Evolutionary conservation across 2,888 invertebrate species (phyloP).

Genomic region (Diplolepis rosae): DNA sequence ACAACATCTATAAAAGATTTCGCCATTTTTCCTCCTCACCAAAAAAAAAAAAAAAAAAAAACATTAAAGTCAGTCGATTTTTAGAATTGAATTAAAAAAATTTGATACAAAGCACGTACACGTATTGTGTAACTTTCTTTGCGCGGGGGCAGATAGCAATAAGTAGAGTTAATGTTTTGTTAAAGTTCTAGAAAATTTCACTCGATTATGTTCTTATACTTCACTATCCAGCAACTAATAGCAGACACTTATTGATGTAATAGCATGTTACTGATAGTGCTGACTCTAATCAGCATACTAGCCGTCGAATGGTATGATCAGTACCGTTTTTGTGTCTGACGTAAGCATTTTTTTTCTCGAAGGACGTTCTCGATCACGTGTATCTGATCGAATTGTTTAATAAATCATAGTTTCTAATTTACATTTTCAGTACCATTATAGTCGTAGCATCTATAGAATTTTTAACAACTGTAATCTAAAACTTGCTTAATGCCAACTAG

Average conservation of each 20-base stretch:
- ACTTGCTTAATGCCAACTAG: too few relatives aligned
- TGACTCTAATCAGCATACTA: slow-evolving; percentile 47
- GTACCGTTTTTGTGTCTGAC: not conserved
- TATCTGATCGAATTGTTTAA: not conserved
- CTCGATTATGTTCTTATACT: slow-evolving; percentile 40
- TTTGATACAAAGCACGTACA: too few relatives aligned
- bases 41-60: too few relatives aligned
- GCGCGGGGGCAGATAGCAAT: not conserved
- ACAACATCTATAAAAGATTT: too few relatives aligned
- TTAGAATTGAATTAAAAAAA: too few relatives aligned
- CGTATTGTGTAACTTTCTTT: too few relatives aligned
- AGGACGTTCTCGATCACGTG: not conserved
- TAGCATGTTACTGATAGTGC: slow-evolving; percentile 38
- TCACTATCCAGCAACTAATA: slow-evolving; percentile 40
- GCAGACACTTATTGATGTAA: slow-evolving; percentile 44
- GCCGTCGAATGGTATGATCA: slow-evolving; percentile 40
- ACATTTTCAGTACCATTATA: not conserved
- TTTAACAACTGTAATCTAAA: too few relatives aligned
- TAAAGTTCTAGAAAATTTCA: slow-evolving; percentile 34
- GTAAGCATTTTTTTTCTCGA: not conserved
- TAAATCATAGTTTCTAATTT: not conserved
- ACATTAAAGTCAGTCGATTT: too few relatives aligned
- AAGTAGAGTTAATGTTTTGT: slow-evolving; percentile 12
- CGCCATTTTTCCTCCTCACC: too few relatives aligned
- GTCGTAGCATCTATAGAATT: too few relatives aligned